Base-by-base conservation (phyloP, 2,888 invertebrate species). In the Carterocephalus palaemon region DNA sequence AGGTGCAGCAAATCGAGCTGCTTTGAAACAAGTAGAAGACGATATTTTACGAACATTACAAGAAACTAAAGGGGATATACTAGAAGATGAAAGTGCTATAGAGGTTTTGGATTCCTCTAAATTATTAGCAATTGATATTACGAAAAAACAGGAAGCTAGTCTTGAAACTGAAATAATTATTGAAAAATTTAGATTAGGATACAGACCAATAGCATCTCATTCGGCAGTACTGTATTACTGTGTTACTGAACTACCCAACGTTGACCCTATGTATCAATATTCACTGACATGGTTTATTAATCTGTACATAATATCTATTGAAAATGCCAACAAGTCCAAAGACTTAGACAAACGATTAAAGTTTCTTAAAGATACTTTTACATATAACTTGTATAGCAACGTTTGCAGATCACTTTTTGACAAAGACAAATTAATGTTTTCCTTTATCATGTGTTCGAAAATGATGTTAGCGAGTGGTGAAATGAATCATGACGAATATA, bases 231-330 rank as follows among this genome's bases (percentile, higher is more conserved):
- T 95, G 31, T 95, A 95, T 73, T 95, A 95, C 68, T 94, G 94
- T 56, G 90, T 95, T 15, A 92, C 93, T 1, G 94, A 95, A 79
- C 79, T 95, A 54, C 93, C 94, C 5, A 93, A 92, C 65, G 92
- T 96, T 19, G 94, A 95, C 76, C 94, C 94, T 4, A 95, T 95
- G 95, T 96, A 95, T 75, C 95, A 95, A 73, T 96, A 93, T 75
- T 95, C 95, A 0, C 83, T 95, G 28, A 89, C 89, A 6, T 96
- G 96, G 95, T 96, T 95, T 75, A 93, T 95, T 52, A 92, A 93
- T 75, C 87, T 96, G 20, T 95, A 94, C 64, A 81, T 93, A 3
- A 86, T 89, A 51, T 93, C 95, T 6, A 94, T 95, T 43, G 92
- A 93, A 62, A 90, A 92, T 58, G 91, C 92, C 1, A 90, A 90